Base-by-base conservation (phyloP, 2,888 invertebrate species). In the Trypoxylon attenuatum region DNA sequence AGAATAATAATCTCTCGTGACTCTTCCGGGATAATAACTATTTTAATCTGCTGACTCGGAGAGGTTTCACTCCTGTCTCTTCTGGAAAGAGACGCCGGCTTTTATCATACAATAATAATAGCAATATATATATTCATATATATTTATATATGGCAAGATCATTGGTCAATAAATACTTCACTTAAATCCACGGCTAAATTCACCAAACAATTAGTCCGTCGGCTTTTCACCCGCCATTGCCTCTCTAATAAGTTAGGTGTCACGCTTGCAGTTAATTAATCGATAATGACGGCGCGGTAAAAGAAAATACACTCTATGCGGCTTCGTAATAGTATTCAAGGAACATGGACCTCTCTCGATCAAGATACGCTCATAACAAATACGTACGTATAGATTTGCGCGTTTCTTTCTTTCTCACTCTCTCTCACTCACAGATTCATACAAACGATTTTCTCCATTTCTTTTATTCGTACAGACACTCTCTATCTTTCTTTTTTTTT, bases 131-230 rank as follows among this genome's bases (percentile, higher is more conserved):
- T 51, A 50, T 71, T 60, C 47, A 42, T 66, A 58, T 54, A 63
- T 58, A 67, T 68, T 56, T 63, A 60, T 74, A 78, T 77, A 82
- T 82, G 83, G 82, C 83, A 83, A 83, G 79, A 72, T 82, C 79
- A 82, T 82, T 81, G 81, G 79, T 82, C 81, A 82, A 82, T 82
- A 82, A 82, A 82, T 82, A 82, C 79, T 80, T 83, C 68, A 72
- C 71, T 79, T 76, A 73, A 69, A 57, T 71, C 61, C 68, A 62
- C 49, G 64, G 64, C 71, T 76, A 76, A 73, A 74, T 74, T 78
- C 58, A 55, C 73, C 76, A 76, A 70, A 79, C 70, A 69, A 76
- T 66, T 47, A 52, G 42, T 29, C 53, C 47, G 29, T 46, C 45
- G 54, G 50, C 49, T n/a, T 22, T 59, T 42, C 46, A 51, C 33